A percentile compares a stretch with the other conserved stretches of the same genome.
Conservation (phyloP, 2,797 vertebrate genomes). For the Peromyscus aztecus region DNA sequence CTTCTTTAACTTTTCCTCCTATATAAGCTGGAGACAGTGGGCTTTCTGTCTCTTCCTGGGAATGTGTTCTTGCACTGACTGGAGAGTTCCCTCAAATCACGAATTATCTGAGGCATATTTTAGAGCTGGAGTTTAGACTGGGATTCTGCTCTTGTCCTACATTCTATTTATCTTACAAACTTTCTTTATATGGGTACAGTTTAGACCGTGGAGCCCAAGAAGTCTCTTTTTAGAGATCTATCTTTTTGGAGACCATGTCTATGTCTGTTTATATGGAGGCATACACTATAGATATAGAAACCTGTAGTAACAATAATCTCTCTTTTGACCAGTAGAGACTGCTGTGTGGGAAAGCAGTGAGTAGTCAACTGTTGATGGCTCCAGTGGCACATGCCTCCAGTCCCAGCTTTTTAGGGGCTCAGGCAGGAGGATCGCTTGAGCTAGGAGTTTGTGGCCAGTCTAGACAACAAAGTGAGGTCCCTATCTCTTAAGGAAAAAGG, state of each 20-base stretch:
- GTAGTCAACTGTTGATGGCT: background rate
- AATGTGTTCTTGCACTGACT: background rate
- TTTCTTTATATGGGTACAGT: background rate
- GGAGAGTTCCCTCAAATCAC: background rate
- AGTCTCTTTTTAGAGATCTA: slow-evolving; percentile 40
- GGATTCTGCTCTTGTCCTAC: slow-evolving; percentile 4
- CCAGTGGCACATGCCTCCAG: background rate
- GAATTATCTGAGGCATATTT: background rate
- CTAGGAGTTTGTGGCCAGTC: background rate
- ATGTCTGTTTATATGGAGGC: background rate
- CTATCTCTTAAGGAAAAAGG: background rate
- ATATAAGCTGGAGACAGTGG: background rate
- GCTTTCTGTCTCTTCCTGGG: slow-evolving; percentile 18
- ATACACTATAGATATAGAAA: slow-evolving; percentile 9
- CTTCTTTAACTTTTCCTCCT: slow-evolving; percentile 49
- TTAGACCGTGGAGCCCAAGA: slow-evolving; percentile 20
- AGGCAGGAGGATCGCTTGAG: background rate
- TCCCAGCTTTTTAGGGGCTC: background rate
- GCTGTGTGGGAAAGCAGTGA: slow-evolving; percentile 33
- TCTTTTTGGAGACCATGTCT: background rate
- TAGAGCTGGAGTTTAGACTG: slow-evolving; percentile 13
- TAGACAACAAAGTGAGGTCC: background rate
- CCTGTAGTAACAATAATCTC: slow-evolving; percentile 11
- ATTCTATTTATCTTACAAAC: background rate
- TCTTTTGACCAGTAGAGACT: slow-evolving; percentile 59